Evolutionary conservation across 2,797 vertebrate species (phyloP), one percentile per base, ranked within the genome.

Genomic region (Gymnothorax javanicus): DNA sequence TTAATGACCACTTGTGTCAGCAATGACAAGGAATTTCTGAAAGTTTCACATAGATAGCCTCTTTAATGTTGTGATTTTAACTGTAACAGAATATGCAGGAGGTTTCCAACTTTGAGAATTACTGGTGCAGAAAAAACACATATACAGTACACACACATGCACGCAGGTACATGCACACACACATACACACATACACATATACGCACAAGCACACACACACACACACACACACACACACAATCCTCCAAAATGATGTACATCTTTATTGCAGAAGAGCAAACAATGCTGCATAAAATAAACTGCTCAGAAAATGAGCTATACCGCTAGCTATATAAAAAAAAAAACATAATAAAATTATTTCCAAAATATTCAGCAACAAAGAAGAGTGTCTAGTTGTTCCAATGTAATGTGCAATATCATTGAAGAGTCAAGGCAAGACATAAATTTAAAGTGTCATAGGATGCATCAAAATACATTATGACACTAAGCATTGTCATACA

Each of bases 401-500:
- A 5, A 27, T 13, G 54, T 71, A 23, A 58, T 43, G 15, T 83
- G 23, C 15, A 43, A 17, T 59, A 7, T 82, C 56, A 54, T 43
- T 43, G 33, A 43, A 43, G 59, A 59, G 27, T 60, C 64, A 79
- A 83, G 27, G 43, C 7, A 27, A 17, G 52, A 54, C 67, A 85
- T 17, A 82, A 27, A 82, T 84, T 84, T 59, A 82, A 67, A 9
- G 69, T 85, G 50, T 89, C 75, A 86, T 54, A 43, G 56, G 57
- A 85, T 62, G 79, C 67, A 84, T 88, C 87, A 87, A 67, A 86
- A 85, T 85, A 82, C 83, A 75, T 69, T 15, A 33, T 69, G 81
- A 77, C 58, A 86, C 57, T 86, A 59, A 86, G 82, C 85, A 75
- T 88, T 62, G 52, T 85, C 20, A n/a, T 59, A 59, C 52, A 43